Evolutionary conservation across 2,888 invertebrate genomes (phyloP).

Genomic region (Tetheella fluctuosa): DNA sequence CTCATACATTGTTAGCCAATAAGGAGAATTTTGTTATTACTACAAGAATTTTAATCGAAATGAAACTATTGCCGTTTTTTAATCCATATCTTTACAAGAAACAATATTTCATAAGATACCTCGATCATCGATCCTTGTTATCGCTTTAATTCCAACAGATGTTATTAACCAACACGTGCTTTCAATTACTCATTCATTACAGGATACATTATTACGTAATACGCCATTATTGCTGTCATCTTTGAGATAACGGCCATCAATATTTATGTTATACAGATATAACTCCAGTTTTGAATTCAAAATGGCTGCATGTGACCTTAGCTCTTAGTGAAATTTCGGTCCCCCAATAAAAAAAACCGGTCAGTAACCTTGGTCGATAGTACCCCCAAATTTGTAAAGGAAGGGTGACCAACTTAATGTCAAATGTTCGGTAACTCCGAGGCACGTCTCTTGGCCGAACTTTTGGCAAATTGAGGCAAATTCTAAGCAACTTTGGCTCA

Average conservation of each 20-base stretch:
- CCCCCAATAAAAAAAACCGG: slow-evolving; percentile 8
- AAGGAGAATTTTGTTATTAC: no score
- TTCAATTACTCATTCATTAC: not conserved
- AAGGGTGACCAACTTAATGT: not conserved
- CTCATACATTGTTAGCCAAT: no score
- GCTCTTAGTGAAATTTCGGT: slow-evolving; percentile 7
- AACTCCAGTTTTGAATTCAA: not conserved
- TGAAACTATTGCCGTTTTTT: no score
- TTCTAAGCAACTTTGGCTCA: not conserved
- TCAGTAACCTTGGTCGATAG: not conserved
- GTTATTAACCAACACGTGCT: not conserved
- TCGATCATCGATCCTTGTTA: not conserved
- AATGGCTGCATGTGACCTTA: slow-evolving; percentile 4
- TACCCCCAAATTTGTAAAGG: slow-evolving; percentile 1
- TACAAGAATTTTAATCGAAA: no score
- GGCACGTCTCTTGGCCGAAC: not conserved
- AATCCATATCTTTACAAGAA: not conserved
- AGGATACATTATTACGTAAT: not conserved
- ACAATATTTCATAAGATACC: not conserved
- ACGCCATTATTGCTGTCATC: not conserved
- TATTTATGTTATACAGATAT: not conserved
- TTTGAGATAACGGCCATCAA: no score
- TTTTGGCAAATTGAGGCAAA: not conserved
- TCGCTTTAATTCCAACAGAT: not conserved
- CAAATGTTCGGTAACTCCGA: slow-evolving; percentile 7